A percentile compares a stretch with the other conserved stretches of the same genome.
Evolutionary conservation across 2,113 vertebrate genomes (phyloP).

Genomic region (Seriola rivoliana): DNA sequence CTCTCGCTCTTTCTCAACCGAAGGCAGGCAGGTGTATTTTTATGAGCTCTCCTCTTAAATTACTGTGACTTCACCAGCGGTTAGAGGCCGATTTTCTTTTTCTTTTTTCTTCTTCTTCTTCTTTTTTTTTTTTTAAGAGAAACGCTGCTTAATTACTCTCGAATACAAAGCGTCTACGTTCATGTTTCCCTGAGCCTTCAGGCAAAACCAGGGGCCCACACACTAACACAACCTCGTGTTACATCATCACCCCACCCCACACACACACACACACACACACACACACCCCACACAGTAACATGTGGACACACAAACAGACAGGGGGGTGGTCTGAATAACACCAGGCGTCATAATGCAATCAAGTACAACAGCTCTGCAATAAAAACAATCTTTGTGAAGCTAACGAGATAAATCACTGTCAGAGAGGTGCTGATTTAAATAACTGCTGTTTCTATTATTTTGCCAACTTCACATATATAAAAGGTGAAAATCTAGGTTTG

Average conservation of each 20-base stretch:
- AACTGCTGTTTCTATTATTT: not conserved
- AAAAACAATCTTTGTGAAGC: not conserved
- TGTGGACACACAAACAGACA: constrained; percentile 3
- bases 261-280: not conserved
- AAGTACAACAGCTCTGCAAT: not conserved
- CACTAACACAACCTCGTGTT: constrained; percentile 83
- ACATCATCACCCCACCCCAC: constrained; percentile 82
- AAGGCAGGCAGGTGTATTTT: constrained; percentile 93
- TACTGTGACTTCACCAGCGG: constrained; percentile 87
- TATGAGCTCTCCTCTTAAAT: constrained; percentile 88
- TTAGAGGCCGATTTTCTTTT: constrained; percentile 60
- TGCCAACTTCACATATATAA: not conserved
- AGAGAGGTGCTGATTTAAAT: not conserved
- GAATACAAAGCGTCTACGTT: constrained; percentile 83
- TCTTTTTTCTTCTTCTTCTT: too few relatives aligned
- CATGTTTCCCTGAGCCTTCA: constrained; percentile 78
- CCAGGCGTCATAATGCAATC: constrained; percentile 6
- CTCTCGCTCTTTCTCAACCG: constrained; percentile 70
- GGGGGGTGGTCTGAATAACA: not conserved
- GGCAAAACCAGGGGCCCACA: constrained; percentile 81
- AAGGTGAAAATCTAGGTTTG: not conserved
- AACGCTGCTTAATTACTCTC: constrained; percentile 86
- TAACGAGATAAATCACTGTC: not conserved
- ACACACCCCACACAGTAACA: not conserved
- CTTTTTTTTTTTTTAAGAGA: constrained; percentile 79